phyloP scores from a whole-genome alignment of 2,888 invertebrate species.

The Drosophila pseudotalamancana region DNA sequence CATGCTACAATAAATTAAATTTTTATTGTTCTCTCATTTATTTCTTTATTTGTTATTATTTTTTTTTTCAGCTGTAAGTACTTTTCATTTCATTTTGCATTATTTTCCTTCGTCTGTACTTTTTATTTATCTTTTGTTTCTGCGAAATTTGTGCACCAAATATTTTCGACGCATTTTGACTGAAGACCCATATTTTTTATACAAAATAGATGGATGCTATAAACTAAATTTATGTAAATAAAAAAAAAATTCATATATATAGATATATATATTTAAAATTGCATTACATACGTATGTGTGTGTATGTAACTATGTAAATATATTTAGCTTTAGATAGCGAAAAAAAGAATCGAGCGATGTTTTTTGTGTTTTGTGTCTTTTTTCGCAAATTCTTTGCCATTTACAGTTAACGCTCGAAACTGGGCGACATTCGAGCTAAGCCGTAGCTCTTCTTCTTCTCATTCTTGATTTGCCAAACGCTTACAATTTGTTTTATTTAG shows the following conservation, averaged over 20 bases:
- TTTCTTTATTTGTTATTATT: too few species aligned
- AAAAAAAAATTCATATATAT: slow-evolving; percentile 50
- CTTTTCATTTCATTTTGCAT: slow-evolving; percentile 8
- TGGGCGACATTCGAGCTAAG: slow-evolving; percentile 24
- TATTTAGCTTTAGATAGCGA: slow-evolving; percentile 18
- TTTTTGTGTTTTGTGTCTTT: too few species aligned
- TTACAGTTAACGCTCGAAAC: slow-evolving; percentile 32
- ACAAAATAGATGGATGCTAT: slow-evolving; percentile 38
- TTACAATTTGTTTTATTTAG: slow-evolving; percentile 22
- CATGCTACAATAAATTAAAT: slow-evolving; percentile 71
- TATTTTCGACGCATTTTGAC: slow-evolving; percentile 62
- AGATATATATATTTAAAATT: slow-evolving; percentile 24
- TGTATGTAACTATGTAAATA: slow-evolving; percentile 15
- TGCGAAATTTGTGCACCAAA: slow-evolving; percentile 50
- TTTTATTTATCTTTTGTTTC: neutral
- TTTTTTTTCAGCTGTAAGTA: slow-evolving; percentile 40
- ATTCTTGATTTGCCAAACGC: slow-evolving; percentile 25
- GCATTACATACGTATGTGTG: slow-evolving; percentile 4
- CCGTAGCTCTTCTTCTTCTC: slow-evolving; percentile 5
- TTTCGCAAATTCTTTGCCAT: slow-evolving; percentile 25
- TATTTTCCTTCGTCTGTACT: neutral
- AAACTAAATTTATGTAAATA: slow-evolving; percentile 46
- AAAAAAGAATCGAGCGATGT: neutral
- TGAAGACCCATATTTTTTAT: slow-evolving; percentile 58
- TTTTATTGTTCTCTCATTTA: slow-evolving; percentile 60